A percentile compares a stretch with the other conserved stretches of the same genome.
phyloP scores from a whole-genome alignment of 2,888 invertebrate genomes.

The Dioctria linearis region DNA sequence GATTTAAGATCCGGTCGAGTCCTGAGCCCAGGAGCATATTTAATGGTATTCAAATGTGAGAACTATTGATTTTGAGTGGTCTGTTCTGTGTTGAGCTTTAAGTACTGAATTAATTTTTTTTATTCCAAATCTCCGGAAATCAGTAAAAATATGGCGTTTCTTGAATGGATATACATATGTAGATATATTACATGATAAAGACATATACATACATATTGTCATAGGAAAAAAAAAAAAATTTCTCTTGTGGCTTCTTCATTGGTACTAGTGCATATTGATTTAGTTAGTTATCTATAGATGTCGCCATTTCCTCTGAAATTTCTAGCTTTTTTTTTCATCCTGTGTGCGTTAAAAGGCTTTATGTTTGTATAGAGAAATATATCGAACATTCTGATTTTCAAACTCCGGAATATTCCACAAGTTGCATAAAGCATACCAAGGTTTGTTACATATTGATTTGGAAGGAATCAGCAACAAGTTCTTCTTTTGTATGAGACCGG shows the following conservation, averaged over 20 bases:
- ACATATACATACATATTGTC: not conserved
- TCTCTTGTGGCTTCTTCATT: not conserved
- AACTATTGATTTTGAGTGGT: not conserved
- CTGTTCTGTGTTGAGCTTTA: not conserved
- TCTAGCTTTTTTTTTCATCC: slow-evolving; percentile 5
- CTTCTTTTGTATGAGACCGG: slow-evolving; percentile 4
- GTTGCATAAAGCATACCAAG: slow-evolving; percentile 1
- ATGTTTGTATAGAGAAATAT: not conserved
- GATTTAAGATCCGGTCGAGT: slow-evolving; percentile 28
- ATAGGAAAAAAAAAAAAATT: not conserved
- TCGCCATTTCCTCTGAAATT: not conserved
- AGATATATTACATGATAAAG: too few species aligned
- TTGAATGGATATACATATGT: not conserved
- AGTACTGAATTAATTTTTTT: not conserved
- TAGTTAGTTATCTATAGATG: not conserved
- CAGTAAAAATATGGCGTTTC: not conserved
- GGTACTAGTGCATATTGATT: not conserved
- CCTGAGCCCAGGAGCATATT: slow-evolving; percentile 2
- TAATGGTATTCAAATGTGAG: slow-evolving; percentile 18
- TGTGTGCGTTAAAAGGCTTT: not conserved
- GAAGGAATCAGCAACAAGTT: slow-evolving; percentile 31
- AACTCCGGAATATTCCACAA: not conserved
- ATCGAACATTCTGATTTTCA: not conserved
- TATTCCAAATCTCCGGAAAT: not conserved
- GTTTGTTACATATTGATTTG: not conserved